Evolutionary conservation across 2,888 invertebrate genomes (phyloP).

Genomic region (Agrenia bidenticulata): DNA sequence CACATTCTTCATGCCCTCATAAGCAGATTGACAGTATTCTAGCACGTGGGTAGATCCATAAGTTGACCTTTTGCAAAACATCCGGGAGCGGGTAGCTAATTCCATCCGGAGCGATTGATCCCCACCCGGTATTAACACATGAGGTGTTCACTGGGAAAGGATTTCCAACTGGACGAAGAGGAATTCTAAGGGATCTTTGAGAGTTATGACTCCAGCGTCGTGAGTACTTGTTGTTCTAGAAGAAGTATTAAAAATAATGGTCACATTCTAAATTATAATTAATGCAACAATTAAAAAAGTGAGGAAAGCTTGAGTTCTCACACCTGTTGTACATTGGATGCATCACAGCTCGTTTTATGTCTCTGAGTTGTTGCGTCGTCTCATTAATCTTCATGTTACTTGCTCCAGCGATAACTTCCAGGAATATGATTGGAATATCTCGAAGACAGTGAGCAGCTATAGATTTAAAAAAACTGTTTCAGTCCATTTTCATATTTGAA

Average conservation of each 20-base stretch:
- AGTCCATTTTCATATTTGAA: too few species aligned
- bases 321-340: conserved; percentile 21
- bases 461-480: background rate
- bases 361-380: conserved; percentile 20
- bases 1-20: conserved; percentile 14
- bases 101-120: conserved; percentile 19
- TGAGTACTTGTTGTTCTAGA: conserved; percentile 19
- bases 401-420: conserved; percentile 24
- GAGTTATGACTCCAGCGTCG: conserved; percentile 20
- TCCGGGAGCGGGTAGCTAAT: conserved; percentile 23
- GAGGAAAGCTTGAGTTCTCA: too few species aligned
- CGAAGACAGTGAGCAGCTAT: conserved; percentile 18
- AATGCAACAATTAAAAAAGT: too few species aligned
- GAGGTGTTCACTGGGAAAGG: background rate
- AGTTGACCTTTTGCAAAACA: conserved; percentile 15
- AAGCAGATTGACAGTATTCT: conserved; percentile 15
- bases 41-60: conserved; percentile 21
- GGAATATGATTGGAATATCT: conserved; percentile 19
- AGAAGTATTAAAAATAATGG: background rate
- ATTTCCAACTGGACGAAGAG: conserved; percentile 13
- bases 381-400: conserved; percentile 25
- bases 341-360: conserved; percentile 16
- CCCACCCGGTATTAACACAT: conserved; percentile 22
- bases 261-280: too few species aligned
- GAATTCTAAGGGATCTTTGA: conserved; percentile 15